Conservation (phyloP, 2,113 vertebrate genomes). For the Sylvia atricapilla region DNA sequence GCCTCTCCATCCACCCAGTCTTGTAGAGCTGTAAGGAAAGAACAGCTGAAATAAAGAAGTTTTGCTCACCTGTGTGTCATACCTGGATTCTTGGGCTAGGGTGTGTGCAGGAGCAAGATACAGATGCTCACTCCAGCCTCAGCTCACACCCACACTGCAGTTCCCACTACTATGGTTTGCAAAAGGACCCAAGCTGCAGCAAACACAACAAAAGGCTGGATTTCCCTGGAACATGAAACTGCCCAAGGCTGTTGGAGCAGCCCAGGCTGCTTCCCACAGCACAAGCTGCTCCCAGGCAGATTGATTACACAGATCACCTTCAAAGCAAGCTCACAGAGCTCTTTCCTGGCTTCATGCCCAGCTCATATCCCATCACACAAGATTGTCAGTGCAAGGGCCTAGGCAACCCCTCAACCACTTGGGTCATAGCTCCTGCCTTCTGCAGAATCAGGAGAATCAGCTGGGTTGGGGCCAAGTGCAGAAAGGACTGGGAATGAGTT, state of each 20-base stretch:
- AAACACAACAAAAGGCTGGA: background rate
- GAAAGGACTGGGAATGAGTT: background rate
- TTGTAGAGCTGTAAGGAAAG: background rate
- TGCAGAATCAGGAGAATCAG: background rate
- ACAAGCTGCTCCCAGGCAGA: background rate
- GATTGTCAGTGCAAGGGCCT: background rate
- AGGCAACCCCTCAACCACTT: background rate
- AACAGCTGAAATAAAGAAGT: conserved; percentile 56
- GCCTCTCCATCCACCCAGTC: background rate
- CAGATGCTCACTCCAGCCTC: accelerated
- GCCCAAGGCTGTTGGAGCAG: background rate
- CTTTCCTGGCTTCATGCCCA: conserved; percentile 13
- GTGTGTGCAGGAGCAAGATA: background rate
- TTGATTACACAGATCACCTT: conserved; percentile 28
- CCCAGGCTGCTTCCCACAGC: background rate
- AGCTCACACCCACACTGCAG: background rate
- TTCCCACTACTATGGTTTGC: background rate
- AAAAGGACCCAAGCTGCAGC: background rate
- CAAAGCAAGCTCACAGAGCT: background rate
- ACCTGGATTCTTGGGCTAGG: background rate
- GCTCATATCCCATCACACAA: background rate
- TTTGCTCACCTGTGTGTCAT: background rate
- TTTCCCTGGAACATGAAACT: background rate
- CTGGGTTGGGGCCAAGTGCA: background rate
- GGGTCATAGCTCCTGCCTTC: background rate